A percentile compares a stretch with the other conserved stretches of the same genome.
These are phyloP conservation scores for Loriculus beryllinus DNA, from an alignment of 2,797 vertebrate genomes.

Conservation along the genomic window DNA sequence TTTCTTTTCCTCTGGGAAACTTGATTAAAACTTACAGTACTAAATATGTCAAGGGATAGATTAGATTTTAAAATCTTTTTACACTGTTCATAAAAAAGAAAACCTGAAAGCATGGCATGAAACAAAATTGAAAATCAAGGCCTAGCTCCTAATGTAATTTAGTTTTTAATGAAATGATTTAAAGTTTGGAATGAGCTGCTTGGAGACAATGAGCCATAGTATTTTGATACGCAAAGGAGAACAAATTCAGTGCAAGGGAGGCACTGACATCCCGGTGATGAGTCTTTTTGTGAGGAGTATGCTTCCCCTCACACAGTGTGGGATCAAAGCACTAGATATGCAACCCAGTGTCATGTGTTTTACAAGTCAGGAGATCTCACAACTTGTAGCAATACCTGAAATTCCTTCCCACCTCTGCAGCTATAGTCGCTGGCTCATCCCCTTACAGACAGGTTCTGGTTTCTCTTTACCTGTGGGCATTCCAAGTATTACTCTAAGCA, in stretches of 20 bases:
- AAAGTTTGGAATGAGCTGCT: slow-evolving; percentile 58
- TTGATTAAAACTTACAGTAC: slow-evolving; percentile 56
- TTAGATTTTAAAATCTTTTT: slow-evolving; percentile 63
- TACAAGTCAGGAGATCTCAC: background rate
- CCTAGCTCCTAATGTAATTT: slow-evolving; percentile 59
- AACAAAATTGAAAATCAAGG: slow-evolving; percentile 54
- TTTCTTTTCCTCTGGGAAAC: slow-evolving; percentile 38
- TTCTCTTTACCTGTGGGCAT: background rate
- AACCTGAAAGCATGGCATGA: slow-evolving; percentile 36
- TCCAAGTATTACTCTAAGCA: background rate
- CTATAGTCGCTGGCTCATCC: background rate
- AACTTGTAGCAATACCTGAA: background rate
- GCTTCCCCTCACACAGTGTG: background rate
- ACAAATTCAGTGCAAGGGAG: background rate
- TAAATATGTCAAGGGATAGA: slow-evolving; percentile 40
- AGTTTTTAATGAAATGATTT: slow-evolving; percentile 65
- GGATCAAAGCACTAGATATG: background rate
- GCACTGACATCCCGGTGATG: slow-evolving; percentile 14
- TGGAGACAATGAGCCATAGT: slow-evolving; percentile 56
- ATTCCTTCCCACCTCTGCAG: background rate
- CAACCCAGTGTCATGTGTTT: background rate
- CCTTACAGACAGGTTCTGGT: background rate
- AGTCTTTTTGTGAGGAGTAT: background rate
- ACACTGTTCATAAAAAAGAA: slow-evolving; percentile 50
- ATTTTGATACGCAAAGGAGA: slow-evolving; percentile 1